These are phyloP conservation scores for Saccostrea echinata DNA, from an alignment of 1,140 invertebrate species.

Conservation along the genomic window DNA sequence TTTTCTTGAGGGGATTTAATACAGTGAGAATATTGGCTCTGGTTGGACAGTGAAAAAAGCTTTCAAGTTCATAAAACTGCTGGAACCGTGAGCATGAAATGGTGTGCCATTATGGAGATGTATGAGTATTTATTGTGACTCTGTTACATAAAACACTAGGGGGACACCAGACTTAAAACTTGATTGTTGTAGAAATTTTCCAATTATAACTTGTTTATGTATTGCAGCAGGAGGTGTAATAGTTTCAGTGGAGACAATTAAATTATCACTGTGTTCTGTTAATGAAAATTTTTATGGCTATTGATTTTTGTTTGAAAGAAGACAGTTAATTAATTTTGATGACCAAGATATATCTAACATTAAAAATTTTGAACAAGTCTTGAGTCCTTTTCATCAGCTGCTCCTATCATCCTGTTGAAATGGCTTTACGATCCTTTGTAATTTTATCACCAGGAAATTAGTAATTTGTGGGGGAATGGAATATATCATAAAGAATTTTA, in stretches of 20 bases:
- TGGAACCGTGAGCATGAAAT: not conserved
- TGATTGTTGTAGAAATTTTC: not conserved
- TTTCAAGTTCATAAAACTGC: not conserved
- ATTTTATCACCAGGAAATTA: not conserved
- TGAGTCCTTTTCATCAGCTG: no score
- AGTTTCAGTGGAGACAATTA: not conserved
- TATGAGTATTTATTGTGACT: not conserved
- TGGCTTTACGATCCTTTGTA: no score
- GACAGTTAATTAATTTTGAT: not conserved
- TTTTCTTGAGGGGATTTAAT: not conserved
- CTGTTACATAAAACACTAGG: slow-evolving; percentile 3
- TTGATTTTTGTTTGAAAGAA: not conserved
- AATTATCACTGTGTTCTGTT: not conserved
- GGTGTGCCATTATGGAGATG: not conserved
- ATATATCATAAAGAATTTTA: no score
- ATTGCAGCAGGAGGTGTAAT: not conserved
- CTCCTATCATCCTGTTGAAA: no score
- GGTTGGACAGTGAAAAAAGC: not conserved
- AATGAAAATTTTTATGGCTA: not conserved
- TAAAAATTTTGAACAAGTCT: no score
- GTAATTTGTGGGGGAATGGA: not conserved
- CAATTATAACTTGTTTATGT: not conserved
- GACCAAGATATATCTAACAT: not conserved
- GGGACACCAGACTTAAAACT: not conserved
- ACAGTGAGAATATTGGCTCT: not conserved